phyloP scores from a whole-genome alignment of 2,797 vertebrate genomes.

The Microhierax caerulescens region DNA sequence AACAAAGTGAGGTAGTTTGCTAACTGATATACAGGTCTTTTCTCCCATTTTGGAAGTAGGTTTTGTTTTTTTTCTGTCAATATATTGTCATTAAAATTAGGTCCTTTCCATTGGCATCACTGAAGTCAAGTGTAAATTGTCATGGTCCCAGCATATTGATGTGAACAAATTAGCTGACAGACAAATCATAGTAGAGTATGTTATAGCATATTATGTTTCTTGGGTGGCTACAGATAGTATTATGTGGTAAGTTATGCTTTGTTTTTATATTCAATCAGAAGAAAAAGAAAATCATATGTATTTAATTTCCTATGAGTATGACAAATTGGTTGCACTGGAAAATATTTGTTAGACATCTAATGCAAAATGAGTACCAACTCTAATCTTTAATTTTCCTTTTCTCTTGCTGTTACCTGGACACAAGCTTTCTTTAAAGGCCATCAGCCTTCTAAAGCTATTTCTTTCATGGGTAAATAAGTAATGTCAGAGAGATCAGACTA shows the following conservation, averaged over 20 bases:
- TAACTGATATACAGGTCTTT: neutral
- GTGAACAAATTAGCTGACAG: neutral
- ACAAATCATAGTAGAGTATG: neutral
- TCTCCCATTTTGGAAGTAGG: neutral
- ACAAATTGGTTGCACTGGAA: neutral
- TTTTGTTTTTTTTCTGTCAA: neutral
- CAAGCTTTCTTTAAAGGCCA: neutral
- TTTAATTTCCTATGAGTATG: neutral
- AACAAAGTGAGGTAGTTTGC: neutral
- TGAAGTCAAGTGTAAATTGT: neutral
- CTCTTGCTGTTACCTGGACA: neutral
- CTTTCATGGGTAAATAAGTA: constrained; percentile 25
- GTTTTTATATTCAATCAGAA: neutral
- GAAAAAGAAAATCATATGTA: neutral
- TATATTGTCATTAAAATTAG: neutral
- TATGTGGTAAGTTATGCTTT: neutral
- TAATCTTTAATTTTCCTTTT: constrained; percentile 19
- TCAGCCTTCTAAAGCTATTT: neutral
- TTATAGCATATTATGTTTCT: neutral
- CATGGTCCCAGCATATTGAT: neutral
- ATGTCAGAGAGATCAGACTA: constrained; percentile 7
- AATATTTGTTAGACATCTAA: neutral
- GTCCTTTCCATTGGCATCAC: neutral
- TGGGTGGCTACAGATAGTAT: neutral
- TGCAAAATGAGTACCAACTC: neutral